Evolutionary conservation across 2,797 vertebrate species (phyloP), one percentile per base, ranked within the genome.

Genomic region (Carduelis carduelis): DNA sequence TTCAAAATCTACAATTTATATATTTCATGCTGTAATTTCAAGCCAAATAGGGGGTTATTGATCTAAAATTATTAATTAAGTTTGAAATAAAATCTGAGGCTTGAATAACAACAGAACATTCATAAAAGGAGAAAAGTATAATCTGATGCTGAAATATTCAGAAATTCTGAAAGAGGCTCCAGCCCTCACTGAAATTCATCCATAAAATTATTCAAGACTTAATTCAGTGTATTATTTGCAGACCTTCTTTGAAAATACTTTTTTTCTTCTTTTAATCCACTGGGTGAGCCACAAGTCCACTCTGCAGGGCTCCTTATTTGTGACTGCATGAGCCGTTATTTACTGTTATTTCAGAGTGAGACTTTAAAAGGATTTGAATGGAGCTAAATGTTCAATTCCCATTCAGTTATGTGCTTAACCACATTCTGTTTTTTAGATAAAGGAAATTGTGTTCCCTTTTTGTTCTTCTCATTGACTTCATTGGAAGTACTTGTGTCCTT

Each of bases 1-100:
- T 21, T 2, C 4, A 3, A 15, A 34, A 65, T 56, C 13, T 71
- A 47, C 27, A 3, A 19, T 43, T 56, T 41, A 16, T 0, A 0
- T 71, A 30, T 72, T 87, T 85, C 14, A 39, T 6, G 59, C 28
- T n/a, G 0, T 2, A 78, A 24, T 71, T 86, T 76, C n/a, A 80
- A 61, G 27, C 47, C 18, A 34, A 46, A 80, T 64, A n/a, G 24
- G 9, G 26, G 18, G 4, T 17, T 21, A 8, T 46, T 70, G 24
- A 34, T 20, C 8, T 74, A 30, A 90, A 69, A 60, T 43, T 35
- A 66, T 28, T 28, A 17, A 61, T 34, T 15, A 17, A 32, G 3
- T 37, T 71, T 56, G 23, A 72, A 66, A 30, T 82, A 9, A 6
- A 90, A 56, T 82, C 37, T 84, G 76, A 80, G n/a, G 6, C 27